Evolutionary conservation across 30 jellyfish, hydroid and myxozoan species (phyloP).

Genomic region (Rhopilema esculentum): DNA sequence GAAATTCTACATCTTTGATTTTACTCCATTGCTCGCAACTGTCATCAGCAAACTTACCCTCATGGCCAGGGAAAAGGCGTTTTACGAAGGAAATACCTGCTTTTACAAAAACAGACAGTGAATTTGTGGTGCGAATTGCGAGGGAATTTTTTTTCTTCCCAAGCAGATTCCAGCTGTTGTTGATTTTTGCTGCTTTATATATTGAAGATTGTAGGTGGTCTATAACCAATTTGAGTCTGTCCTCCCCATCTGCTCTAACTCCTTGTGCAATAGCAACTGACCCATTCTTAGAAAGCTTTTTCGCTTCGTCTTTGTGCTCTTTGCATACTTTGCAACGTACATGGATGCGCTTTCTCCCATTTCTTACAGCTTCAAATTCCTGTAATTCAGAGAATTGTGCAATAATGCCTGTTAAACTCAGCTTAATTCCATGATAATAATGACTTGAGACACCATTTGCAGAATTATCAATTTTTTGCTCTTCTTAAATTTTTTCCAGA

Average conservation of each 20-base stretch:
- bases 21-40: conserved; percentile 26
- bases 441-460: too few species aligned
- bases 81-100: conserved; percentile 36
- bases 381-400: conserved; percentile 25
- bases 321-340: conserved; percentile 38
- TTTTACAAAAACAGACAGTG: too few species aligned
- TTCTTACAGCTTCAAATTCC: conserved; percentile 43
- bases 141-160: conserved; percentile 55
- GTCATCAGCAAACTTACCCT: conserved; percentile 23
- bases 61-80: conserved; percentile 36
- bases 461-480: too few species aligned
- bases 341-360: conserved; percentile 34
- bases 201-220: conserved; percentile 40
- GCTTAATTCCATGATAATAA: too few species aligned
- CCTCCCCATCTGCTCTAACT: conserved; percentile 52
- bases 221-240: conserved; percentile 25
- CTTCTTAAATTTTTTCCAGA: too few species aligned
- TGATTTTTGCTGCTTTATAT: conserved; percentile 22
- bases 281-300: conserved; percentile 41
- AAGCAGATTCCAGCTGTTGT: conserved; percentile 47
- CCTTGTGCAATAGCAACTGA: conserved; percentile 54
- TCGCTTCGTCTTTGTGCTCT: conserved; percentile 34
- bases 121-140: too few species aligned
- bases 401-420: too few species aligned
- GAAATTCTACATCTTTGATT: conserved; percentile 31